Conservation (phyloP, 2,113 vertebrate species). For the Romanogobio albipinnatus region DNA sequence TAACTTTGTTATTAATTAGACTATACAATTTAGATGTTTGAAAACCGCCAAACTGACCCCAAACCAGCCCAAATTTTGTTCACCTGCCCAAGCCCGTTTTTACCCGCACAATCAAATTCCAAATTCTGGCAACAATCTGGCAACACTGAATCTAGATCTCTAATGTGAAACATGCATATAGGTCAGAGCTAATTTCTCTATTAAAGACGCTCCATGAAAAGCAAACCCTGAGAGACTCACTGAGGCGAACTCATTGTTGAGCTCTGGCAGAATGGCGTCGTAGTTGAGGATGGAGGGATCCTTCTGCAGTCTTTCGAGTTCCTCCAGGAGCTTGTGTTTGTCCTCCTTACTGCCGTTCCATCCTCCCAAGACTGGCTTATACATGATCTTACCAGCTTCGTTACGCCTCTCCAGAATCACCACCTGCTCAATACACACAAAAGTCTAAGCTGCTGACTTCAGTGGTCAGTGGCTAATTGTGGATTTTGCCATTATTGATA, state of each 20-base stretch:
- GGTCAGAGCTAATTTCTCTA: conserved; percentile 42
- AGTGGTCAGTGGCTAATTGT: neutral
- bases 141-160: neutral
- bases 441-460: conserved; percentile 13
- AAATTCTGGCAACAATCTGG: too few species aligned
- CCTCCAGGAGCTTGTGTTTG: conserved; percentile 82
- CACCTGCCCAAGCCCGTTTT: too few species aligned
- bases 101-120: too few species aligned
- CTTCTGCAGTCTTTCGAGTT: conserved; percentile 85
- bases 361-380: conserved; percentile 77
- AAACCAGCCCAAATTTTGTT: too few species aligned
- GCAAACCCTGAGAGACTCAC: conserved; percentile 72
- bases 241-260: conserved; percentile 91
- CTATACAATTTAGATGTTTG: too few species aligned
- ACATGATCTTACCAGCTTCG: conserved; percentile 81
- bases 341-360: conserved; percentile 90
- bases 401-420: conserved; percentile 90
- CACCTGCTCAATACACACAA: conserved; percentile 75
- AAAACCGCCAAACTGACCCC: too few species aligned
- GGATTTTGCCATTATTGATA: neutral
- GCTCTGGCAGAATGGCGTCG: conserved; percentile 82
- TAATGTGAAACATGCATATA: conserved; percentile 1
- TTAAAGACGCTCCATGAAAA: conserved; percentile 10
- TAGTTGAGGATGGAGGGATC: conserved; percentile 85
- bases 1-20: too few species aligned